Conservation (phyloP, 2,113 vertebrate genomes). For the Chaetura pelagica region DNA sequence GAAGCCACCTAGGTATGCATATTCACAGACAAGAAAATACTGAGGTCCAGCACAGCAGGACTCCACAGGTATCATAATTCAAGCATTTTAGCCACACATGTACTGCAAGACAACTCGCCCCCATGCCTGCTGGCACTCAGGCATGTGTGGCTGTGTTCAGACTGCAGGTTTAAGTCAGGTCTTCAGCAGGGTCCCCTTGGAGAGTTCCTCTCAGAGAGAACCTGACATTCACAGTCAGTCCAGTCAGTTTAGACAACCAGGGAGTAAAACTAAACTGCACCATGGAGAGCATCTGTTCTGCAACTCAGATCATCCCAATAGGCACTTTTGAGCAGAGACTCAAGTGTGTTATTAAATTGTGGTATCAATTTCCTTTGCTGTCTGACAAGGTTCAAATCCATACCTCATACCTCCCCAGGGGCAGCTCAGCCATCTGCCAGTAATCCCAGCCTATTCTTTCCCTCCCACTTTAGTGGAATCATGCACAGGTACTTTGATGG, state of each 20-base stretch:
- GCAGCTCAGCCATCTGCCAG: constrained; percentile 27
- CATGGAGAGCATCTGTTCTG: background rate
- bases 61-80: background rate
- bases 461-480: background rate
- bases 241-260: background rate
- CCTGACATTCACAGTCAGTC: background rate
- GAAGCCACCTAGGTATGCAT: background rate
- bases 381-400: constrained; percentile 24
- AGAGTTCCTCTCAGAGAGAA: background rate
- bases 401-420: background rate
- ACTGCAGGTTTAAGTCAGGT: background rate
- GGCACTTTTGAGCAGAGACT: background rate
- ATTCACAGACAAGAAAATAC: background rate
- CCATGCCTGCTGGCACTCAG: background rate
- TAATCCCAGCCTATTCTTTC: background rate
- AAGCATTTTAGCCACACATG: background rate
- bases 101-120: background rate
- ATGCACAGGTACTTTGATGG: too few species aligned
- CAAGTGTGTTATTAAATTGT: background rate
- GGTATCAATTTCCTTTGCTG: constrained; percentile 11
- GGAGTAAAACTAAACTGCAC: background rate
- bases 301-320: background rate
- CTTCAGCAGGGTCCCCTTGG: background rate
- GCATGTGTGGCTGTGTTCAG: rapidly evolving
- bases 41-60: background rate